Conservation (phyloP, 1,140 invertebrate genomes). For the Meteorus sp. region DNA sequence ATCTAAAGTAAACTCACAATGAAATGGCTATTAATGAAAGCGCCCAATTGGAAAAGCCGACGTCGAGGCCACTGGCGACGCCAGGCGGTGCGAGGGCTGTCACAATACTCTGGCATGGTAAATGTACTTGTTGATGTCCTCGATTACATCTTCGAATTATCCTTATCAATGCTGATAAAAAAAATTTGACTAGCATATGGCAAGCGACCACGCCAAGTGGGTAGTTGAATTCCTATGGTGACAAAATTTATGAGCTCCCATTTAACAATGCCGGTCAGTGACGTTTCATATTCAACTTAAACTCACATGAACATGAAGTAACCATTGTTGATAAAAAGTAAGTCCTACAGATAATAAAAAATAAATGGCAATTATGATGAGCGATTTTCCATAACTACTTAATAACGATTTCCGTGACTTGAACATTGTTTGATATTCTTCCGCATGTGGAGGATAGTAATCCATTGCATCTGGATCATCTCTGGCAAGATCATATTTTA, state of each 20-base stretch:
- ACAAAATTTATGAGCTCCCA: too few relatives aligned
- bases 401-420: constrained; percentile 43
- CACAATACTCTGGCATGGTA: constrained; percentile 71
- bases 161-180: constrained; percentile 71
- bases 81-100: constrained; percentile 75
- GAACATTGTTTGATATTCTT: constrained; percentile 41
- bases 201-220: constrained; percentile 82
- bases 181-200: constrained; percentile 83
- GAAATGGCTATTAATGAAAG: constrained; percentile 91
- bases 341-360: constrained; percentile 89
- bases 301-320: constrained; percentile 74
- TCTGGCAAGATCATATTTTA: constrained; percentile 55
- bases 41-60: constrained; percentile 97
- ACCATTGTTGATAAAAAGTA: constrained; percentile 96
- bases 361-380: constrained; percentile 74
- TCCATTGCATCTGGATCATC: constrained; percentile 49
- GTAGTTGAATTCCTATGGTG: constrained; percentile 79
- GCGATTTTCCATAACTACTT: constrained; percentile 50
- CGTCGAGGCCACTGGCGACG: constrained; percentile 90
- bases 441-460: constrained; percentile 45
- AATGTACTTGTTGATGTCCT: constrained; percentile 64
- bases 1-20: constrained; percentile 66
- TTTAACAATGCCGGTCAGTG: too few relatives aligned
- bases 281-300: too few relatives aligned
- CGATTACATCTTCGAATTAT: constrained; percentile 64